Evolutionary conservation across 2,888 invertebrate genomes (phyloP).

Genomic region (Ophioninae sp.): DNA sequence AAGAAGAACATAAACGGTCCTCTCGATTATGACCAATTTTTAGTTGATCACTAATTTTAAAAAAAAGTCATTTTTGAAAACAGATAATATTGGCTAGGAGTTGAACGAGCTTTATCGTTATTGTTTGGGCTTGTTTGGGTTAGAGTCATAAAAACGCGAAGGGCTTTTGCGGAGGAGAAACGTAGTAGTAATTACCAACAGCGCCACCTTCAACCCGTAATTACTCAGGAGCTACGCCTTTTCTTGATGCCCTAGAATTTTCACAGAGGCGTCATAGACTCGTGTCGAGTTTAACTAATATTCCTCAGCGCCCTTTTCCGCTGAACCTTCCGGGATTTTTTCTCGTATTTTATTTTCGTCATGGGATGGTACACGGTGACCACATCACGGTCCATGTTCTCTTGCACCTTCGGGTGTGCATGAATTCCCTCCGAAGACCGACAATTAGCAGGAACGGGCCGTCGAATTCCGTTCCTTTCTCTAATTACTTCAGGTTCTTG

Average conservation of each 20-base stretch:
- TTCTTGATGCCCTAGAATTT: constrained; percentile 56
- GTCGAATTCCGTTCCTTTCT: constrained; percentile 67
- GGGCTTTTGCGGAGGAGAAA: constrained; percentile 22
- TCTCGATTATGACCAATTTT: too few relatives aligned
- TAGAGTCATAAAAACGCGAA: not conserved
- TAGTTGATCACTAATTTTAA: too few relatives aligned
- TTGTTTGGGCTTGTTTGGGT: too few relatives aligned
- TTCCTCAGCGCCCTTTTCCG: constrained; percentile 21
- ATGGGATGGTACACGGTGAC: not conserved
- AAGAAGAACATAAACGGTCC: too few relatives aligned
- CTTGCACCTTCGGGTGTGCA: constrained; percentile 13
- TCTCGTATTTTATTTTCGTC: constrained; percentile 1
- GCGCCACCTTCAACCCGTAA: constrained; percentile 71
- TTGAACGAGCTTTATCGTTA: too few relatives aligned
- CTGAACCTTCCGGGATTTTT: constrained; percentile 5
- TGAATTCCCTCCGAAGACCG: constrained; percentile 43
- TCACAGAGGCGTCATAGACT: constrained; percentile 45
- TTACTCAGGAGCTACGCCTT: constrained; percentile 70
- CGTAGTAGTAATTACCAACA: constrained; percentile 69
- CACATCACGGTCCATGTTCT: constrained; percentile 19
- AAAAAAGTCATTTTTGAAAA: too few relatives aligned
- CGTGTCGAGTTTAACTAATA: constrained; percentile 39
- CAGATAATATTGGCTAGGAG: too few relatives aligned
- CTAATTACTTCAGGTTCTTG: constrained; percentile 72
- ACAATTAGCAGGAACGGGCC: constrained; percentile 59